Evolutionary conservation across 2,113 vertebrate genomes (phyloP), one percentile per base, ranked within the genome.

Genomic region (Choloepus hoffmanni): DNA sequence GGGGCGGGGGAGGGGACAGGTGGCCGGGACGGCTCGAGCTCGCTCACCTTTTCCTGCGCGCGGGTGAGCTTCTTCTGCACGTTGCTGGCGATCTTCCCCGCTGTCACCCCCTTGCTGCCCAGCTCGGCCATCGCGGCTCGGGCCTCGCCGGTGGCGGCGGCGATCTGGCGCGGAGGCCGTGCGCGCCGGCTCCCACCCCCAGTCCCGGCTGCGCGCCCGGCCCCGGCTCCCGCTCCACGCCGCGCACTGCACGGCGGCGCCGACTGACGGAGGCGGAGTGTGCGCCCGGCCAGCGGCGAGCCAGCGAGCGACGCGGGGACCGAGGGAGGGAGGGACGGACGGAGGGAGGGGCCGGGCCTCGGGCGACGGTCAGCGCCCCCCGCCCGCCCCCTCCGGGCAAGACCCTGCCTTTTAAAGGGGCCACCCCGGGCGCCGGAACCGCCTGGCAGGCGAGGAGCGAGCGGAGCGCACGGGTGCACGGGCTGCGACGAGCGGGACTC

Each of bases 51-150:
- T 97, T 99, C 99, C 94, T 99, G 99, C 18, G 99, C 99, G 78
- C 99, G 98, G 55, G 99, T 99, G n/a, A 99, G 98, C 97, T 99
- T 99, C 98, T 99, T 99, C 99, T 99, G 99, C 43, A 99, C 98
- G 85, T 99, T 99, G 97, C 99, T 99, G 63, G 99, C 99, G 89
- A 99, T 99, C 96, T 99, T 99, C 84, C 99, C 99, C 7, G 99
- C 99, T 65, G 99, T 99, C 98, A 99, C 99, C 98, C 99, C 99
- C 96, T 99, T 99, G 97, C 99, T 99, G 97, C 99, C 99, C 98
- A 99, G 98, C 99, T 99, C 99, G 92, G 99, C 99, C 99, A 99
- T 99, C 97, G 99, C 98, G 99, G 98, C 93, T 97, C 95, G 96
- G 84, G 74, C 93, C 76, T 84, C n/a, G 96, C 95, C 92, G 86